These are phyloP conservation scores for Nannoperca obscura DNA, from an alignment of 2,797 vertebrate species.

Conservation along the genomic window DNA sequence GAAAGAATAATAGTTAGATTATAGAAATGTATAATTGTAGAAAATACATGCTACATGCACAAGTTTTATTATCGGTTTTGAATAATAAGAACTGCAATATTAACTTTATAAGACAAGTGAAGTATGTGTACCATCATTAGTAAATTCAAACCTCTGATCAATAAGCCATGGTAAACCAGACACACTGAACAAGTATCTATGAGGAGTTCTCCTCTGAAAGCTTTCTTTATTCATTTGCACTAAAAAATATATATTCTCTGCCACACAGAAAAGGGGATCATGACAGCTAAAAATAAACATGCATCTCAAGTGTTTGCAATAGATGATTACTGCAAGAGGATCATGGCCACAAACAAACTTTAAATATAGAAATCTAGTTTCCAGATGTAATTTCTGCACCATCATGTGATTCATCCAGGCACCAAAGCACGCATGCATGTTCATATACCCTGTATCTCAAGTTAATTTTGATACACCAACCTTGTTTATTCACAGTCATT, in stretches of 20 bases:
- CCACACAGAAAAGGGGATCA: not conserved
- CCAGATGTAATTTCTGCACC: constrained; percentile 40
- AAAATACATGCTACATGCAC: not conserved
- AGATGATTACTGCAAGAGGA: constrained; percentile 10
- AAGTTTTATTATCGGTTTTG: not conserved
- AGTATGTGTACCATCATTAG: not conserved
- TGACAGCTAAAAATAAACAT: constrained; percentile 28
- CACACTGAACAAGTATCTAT: not conserved
- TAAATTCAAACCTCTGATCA: not conserved
- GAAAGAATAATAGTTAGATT: not conserved
- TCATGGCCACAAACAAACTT: constrained; percentile 10
- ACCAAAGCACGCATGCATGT: constrained; percentile 8
- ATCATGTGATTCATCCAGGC: constrained; percentile 32
- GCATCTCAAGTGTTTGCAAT: constrained; percentile 11
- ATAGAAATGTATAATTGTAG: not conserved
- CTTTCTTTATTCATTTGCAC: constrained; percentile 31
- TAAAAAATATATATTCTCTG: not conserved
- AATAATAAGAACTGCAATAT: not conserved
- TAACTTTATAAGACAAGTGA: not conserved
- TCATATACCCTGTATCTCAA: not conserved
- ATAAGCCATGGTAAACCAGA: not conserved
- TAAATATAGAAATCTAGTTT: constrained; percentile 44
- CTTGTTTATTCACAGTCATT: constrained; percentile 29
- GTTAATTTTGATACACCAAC: constrained; percentile 14
- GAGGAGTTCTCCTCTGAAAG: constrained; percentile 1